Evolutionary conservation across 2,797 vertebrate genomes (phyloP), one percentile per base, ranked within the genome.

Genomic region (Sciaenops ocellatus): DNA sequence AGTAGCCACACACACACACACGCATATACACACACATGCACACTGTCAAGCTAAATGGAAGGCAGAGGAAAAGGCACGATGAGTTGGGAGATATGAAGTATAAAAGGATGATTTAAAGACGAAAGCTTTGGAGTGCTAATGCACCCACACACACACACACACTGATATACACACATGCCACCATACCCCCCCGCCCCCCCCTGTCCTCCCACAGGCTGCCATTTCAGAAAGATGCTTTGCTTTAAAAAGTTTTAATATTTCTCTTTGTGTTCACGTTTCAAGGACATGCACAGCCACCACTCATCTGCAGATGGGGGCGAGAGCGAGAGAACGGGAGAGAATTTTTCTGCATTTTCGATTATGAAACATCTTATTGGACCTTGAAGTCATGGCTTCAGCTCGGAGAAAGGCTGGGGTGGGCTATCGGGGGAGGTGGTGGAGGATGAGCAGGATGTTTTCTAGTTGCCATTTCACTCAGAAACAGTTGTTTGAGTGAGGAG

Each of bases 261-360:
- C 69, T 83, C n/a, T 80, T 81, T 92, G 91, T 89, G 87, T 93
- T 93, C 89, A 80, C 48, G 48, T 90, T 92, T 93, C 92, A 93
- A 94, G 92, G 90, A 90, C 85, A 76, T 16, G 64, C 74, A 72
- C 74, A 88, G 87, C 66, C 76, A 78, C 80, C 71, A 69, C 87
- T 84, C 76, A 79, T 87, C 85, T 77, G 70, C 76, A 80, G 81
- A 82, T 28, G 66, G 59, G 76, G 71, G 73, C 9, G 68, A 68
- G 71, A 28, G 76, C n/a, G 48, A 82, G 38, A 44, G 52, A 64
- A 47, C 64, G 16, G 4, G 28, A 47, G 54, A 42, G 59, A 65
- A 44, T 50, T 48, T 51, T 69, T 77, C 65, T 74, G 55, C 73
- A 87, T 89, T 89, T 81, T 77, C 28, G 38, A 83, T 90, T 84